Base-by-base conservation (phyloP, 2,113 vertebrate species). In the Isichthys henryi region DNA sequence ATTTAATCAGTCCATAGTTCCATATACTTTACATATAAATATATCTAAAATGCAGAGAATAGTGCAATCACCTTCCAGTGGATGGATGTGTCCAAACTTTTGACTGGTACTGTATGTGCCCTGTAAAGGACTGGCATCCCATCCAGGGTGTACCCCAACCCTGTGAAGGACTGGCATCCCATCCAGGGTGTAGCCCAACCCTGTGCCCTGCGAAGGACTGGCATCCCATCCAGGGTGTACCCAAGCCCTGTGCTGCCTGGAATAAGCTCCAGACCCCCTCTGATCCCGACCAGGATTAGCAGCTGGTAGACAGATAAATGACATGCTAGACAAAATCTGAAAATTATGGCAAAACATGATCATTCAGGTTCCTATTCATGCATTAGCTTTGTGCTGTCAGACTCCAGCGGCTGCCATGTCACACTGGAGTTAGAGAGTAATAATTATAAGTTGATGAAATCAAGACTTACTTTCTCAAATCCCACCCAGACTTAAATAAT, bases 381-480 rank as follows among this genome's bases (percentile, higher is more conserved):
- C 17, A 19, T 21, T 21, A 45, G 39, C 77, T 45, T 43, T 82
- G 77, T 82, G 77, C 77, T 82, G 77, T 43, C 77, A 82, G 77
- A 82, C 77, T 82, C 77, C 39, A 82, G 77, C 1, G 39, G 39
- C 2, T 48, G 82, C 43, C 21, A 7, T n/a, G 39, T 48, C 45
- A 84, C 19, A 48, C 45, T 84, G 45, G 21, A 46, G 45, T 84
- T 84, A 84, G 45, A 84, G 82, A 39, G 46, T n/a, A 48, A 45
- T 84, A 84, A 84, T 84, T 84, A 46, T n/a, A 23, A 84, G 45
- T n/a, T 48, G 82, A 43, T 46, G 23, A 84, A 84, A 84, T 84
- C 35, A 21, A 43, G 43, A 23, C 74, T 80, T 39, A 17, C 70
- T 77, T 77, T 77, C 19, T 43, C 31, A 80, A 80, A 80, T 80